Conservation (phyloP, 2,888 invertebrate species). For the Habrosyne pyritoides region DNA sequence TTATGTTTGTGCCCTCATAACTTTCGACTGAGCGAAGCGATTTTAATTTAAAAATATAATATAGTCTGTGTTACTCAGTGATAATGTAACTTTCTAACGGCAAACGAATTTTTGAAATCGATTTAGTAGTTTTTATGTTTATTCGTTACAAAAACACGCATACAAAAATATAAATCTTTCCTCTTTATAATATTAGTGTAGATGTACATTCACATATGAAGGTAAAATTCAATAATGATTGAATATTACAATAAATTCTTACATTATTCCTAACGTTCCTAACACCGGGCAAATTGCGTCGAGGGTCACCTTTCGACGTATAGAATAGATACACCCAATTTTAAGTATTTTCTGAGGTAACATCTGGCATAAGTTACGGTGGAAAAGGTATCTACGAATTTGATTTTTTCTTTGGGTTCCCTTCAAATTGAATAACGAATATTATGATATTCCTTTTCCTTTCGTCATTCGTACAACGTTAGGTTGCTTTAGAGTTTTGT, state of each 20-base stretch:
- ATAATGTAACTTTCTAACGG: too few relatives aligned
- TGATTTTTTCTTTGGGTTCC: slow-evolving; percentile 7
- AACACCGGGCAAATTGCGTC: background rate
- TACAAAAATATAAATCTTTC: too few relatives aligned
- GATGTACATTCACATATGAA: background rate
- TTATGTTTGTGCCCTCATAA: too few relatives aligned
- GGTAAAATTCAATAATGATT: background rate
- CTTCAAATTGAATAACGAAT: background rate
- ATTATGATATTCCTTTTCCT: slow-evolving; percentile 5
- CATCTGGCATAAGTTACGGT: slow-evolving; percentile 12
- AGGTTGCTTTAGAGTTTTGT: background rate
- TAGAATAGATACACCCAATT: slow-evolving; percentile 6
- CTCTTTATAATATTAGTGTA: too few relatives aligned
- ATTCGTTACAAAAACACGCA: too few relatives aligned
- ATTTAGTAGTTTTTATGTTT: too few relatives aligned
- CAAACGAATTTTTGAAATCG: too few relatives aligned
- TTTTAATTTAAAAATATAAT: too few relatives aligned
- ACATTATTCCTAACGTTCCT: slow-evolving; percentile 5
- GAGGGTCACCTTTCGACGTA: slow-evolving; percentile 5
- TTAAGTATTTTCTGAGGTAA: slow-evolving; percentile 10
- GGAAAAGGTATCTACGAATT: slow-evolving; percentile 9
- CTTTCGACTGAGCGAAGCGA: too few relatives aligned
- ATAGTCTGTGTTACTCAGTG: too few relatives aligned
- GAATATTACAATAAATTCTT: background rate
- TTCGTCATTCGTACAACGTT: background rate